Evolutionary conservation across 2,888 invertebrate species (phyloP).

Genomic region (Matsumyia berberina): DNA sequence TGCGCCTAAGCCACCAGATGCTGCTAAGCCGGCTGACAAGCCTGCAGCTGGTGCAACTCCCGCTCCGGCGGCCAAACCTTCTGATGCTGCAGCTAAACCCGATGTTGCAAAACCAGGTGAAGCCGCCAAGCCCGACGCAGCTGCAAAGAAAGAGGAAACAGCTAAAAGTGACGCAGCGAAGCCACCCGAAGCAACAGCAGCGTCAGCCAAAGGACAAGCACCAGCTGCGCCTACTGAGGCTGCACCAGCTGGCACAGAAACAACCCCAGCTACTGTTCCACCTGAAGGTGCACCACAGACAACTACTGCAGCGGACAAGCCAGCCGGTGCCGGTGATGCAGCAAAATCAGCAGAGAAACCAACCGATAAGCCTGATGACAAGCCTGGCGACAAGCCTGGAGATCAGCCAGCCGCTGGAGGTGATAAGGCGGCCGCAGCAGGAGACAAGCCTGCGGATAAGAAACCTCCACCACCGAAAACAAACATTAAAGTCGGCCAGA

Average conservation of each 20-base stretch:
- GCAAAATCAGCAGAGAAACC: constrained; percentile 76
- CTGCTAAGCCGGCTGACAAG: constrained; percentile 48
- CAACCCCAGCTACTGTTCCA: constrained; percentile 80
- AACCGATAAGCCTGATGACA: constrained; percentile 78
- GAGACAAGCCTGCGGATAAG: constrained; percentile 79
- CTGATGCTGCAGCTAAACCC: constrained; percentile 79
- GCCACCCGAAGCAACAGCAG: constrained; percentile 78
- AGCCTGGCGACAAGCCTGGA: constrained; percentile 65
- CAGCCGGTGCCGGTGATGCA: constrained; percentile 78
- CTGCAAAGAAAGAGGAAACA: constrained; percentile 80
- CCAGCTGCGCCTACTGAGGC: constrained; percentile 82
- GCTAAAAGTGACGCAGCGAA: constrained; percentile 79
- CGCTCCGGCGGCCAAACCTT: constrained; percentile 80
- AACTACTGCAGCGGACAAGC: constrained; percentile 79
- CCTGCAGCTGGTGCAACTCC: constrained; percentile 77
- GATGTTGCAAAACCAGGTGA: constrained; percentile 80
- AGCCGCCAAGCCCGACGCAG: constrained; percentile 80
- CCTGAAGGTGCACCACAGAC: constrained; percentile 76
- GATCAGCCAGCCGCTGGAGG: constrained; percentile 36
- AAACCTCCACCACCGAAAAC: constrained; percentile 81
- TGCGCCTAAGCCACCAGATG: constrained; percentile 61
- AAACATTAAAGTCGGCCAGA: constrained; percentile 82
- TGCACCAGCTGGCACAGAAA: constrained; percentile 81
- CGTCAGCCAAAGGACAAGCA: constrained; percentile 76
- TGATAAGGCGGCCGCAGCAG: constrained; percentile 45